Percentiles rank a stretch among this genome's conserved stretches.
phyloP scores from a whole-genome alignment of 2,888 invertebrate genomes.

The Strigamia transsilvanica region DNA sequence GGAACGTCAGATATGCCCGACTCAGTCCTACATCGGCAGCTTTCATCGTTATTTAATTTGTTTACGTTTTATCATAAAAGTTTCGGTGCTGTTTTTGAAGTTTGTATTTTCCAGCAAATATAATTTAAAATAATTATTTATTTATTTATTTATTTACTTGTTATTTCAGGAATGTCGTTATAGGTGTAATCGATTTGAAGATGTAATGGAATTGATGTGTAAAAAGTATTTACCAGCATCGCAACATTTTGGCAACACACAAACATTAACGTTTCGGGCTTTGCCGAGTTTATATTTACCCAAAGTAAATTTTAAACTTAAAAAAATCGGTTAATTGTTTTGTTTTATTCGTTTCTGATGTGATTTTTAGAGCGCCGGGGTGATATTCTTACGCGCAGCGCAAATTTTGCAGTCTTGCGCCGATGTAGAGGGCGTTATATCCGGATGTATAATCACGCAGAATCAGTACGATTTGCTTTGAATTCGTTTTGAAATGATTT shows the following conservation, averaged over 20 bases:
- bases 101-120: slow-evolving; percentile 61
- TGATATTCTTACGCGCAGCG: slow-evolving; percentile 85
- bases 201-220: slow-evolving; percentile 84
- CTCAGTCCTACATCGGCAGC: slow-evolving; percentile 80
- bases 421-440: slow-evolving; percentile 79
- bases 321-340: neutral
- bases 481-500: neutral
- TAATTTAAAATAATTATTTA: neutral
- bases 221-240: slow-evolving; percentile 88
- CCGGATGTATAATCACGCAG: slow-evolving; percentile 85
- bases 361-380: slow-evolving; percentile 79
- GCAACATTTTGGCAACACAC: slow-evolving; percentile 80
- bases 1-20: slow-evolving; percentile 86
- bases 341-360: slow-evolving; percentile 18
- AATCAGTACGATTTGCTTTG: slow-evolving; percentile 69
- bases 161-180: slow-evolving; percentile 26
- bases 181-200: slow-evolving; percentile 67
- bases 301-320: slow-evolving; percentile 28
- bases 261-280: slow-evolving; percentile 72
- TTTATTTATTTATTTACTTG: neutral
- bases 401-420: slow-evolving; percentile 86
- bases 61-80: slow-evolving; percentile 86
- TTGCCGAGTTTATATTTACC: slow-evolving; percentile 70
- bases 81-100: slow-evolving; percentile 74
- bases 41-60: slow-evolving; percentile 78